Evolutionary conservation across 1,140 invertebrate genomes (phyloP).

Genomic region (Parapsyche elsis): DNA sequence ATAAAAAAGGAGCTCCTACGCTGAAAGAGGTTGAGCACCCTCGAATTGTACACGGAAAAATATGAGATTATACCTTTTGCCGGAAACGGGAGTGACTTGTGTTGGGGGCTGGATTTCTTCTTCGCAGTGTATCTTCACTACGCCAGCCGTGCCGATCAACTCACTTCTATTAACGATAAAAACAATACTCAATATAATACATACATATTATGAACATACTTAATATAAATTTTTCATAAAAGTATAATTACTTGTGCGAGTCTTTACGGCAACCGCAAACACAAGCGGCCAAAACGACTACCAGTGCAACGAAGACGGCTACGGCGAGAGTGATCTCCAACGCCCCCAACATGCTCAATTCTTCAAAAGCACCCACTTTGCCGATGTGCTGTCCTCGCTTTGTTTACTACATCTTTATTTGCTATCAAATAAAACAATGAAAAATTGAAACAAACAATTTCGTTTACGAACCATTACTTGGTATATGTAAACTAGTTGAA

Average conservation of each 20-base stretch:
- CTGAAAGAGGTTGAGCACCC: too few relatives aligned
- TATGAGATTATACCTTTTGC: slow-evolving; percentile 62
- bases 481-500: too few relatives aligned
- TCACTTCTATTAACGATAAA: slow-evolving; percentile 63
- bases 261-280: slow-evolving; percentile 67
- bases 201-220: too few relatives aligned
- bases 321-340: slow-evolving; percentile 63
- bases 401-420: background rate
- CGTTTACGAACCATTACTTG: too few relatives aligned
- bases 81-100: slow-evolving; percentile 64
- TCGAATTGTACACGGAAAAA: too few relatives aligned
- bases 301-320: slow-evolving; percentile 61
- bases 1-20: too few relatives aligned
- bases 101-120: slow-evolving; percentile 65
- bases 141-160: slow-evolving; percentile 67
- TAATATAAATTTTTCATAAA: slow-evolving; percentile 8
- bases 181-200: too few relatives aligned
- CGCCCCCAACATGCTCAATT: slow-evolving; percentile 47
- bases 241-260: slow-evolving; percentile 65
- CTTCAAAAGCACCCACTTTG: slow-evolving; percentile 45
- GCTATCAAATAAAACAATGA: background rate
- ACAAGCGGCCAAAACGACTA: slow-evolving; percentile 62
- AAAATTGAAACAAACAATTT: too few relatives aligned
- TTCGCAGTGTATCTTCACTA: slow-evolving; percentile 67
- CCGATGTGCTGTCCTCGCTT: background rate